Base-by-base conservation (phyloP, 1,140 invertebrate species). In the Thalassaphorura encarpata region DNA sequence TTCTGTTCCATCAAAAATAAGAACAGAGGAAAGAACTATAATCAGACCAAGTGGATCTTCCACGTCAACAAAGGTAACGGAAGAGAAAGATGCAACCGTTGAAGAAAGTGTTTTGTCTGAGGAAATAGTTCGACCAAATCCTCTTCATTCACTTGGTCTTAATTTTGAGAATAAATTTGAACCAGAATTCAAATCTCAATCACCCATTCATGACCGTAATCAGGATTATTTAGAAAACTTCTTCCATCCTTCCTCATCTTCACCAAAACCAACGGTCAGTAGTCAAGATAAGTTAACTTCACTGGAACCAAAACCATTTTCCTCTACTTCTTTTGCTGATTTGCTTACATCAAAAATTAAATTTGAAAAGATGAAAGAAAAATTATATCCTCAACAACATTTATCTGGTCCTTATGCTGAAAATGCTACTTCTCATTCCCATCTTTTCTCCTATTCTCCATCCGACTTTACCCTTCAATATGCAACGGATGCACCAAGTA, bases 281-380 rank as follows among this genome's bases (percentile, higher is more conserved):
- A n/a, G 33, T 11, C 11, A 36, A 11, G 33, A 36, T n/a, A 36
- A 11, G 33, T n/a, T 36, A n/a, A 36, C 33, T 11, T 11, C 33
- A 36, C 11, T 11, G 23, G 26, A 48, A 11, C 15, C 6, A 39
- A 15, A 15, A 27, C 5, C 48, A 39, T 36, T 23, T 40, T 24
- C 50, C 26, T 4, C 13, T 8, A 52, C 33, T 19, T 40, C 39
- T 39, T 64, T 64, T 50, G 53, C 59, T 26, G 62, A 53, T 18
- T 40, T 64, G 1, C 48, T 64, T 2, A 48, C 43, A 21, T 52
- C 59, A 3, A 64, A 64, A 54, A 36, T 65, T 26, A 54, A 56
- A 26, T 62, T 55, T 52, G 60, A 65, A 3, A 62, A 58, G 50
- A 50, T 62, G 51, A 58, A 49, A 24, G 60, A 65, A 33, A 46